Evolutionary conservation across 2,113 vertebrate species (phyloP).

Genomic region (Pomatostomus ruficeps): DNA sequence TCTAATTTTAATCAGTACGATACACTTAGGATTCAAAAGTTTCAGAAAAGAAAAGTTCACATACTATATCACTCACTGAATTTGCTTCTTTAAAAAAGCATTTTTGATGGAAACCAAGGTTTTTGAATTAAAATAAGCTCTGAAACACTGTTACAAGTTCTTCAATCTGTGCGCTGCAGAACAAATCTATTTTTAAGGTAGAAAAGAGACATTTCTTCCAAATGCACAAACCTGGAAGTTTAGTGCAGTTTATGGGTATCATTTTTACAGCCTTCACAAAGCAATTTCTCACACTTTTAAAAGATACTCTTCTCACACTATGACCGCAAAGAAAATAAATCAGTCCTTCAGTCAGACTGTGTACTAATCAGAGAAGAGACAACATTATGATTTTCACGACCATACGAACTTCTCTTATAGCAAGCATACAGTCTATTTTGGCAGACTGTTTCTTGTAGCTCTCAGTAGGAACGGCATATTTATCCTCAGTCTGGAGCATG

Average conservation of each 20-base stretch:
- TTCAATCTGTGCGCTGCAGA: conserved; percentile 50
- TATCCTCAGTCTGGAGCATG: background rate
- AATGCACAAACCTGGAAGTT: background rate
- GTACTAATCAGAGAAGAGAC: background rate
- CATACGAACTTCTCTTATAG: background rate
- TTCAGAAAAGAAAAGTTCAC: background rate
- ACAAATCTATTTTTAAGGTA: conserved; percentile 55
- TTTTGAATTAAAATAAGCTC: conserved; percentile 43
- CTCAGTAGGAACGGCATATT: background rate
- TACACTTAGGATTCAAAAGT: background rate
- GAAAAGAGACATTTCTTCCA: conserved; percentile 3
- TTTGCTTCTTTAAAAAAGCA: background rate
- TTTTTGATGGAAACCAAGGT: background rate
- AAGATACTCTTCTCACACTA: background rate
- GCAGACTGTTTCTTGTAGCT: background rate
- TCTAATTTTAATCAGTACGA: background rate
- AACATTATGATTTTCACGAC: background rate
- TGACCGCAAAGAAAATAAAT: background rate
- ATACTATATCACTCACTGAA: background rate
- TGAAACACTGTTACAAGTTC: conserved; percentile 3
- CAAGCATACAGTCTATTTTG: background rate
- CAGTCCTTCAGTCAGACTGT: background rate
- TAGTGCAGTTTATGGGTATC: background rate
- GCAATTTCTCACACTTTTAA: background rate
- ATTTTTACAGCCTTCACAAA: background rate